Base-by-base conservation (phyloP, 1,140 invertebrate species). In the Calephelis nemesis region DNA sequence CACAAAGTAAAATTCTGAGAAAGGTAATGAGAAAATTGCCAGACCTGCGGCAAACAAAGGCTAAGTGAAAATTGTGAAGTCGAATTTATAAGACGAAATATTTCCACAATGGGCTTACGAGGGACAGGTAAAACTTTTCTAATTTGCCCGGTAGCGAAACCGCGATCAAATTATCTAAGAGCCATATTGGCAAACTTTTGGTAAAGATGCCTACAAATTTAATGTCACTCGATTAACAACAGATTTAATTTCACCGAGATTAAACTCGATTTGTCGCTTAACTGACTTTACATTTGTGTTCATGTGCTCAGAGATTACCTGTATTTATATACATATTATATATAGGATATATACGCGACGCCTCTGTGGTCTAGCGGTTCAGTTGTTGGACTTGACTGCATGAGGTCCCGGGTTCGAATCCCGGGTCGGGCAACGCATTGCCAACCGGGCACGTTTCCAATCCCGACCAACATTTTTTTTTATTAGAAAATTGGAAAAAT, bases 91-190 rank as follows among this genome's bases (percentile, higher is more conserved):
- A 64, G 62, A 54, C 48, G 52, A 68, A 65, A 73, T 71, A 66
- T 73, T 67, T 52, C 69, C 52, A 65, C 58, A 74, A 72, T 67
- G 66, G 70, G 74, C 74, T 74, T 76, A 71, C 72, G 65, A 58
- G 58, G 67, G 68, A 68, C 73, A 77, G 71, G 73, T 72, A 62
- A 68, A 79, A 76, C 67, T 73, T 76, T 75, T 73, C 69, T 70
- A 74, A 75, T 75, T 74, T 74, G 58, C 45, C 58, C 58, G 58
- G 54, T 60, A 68, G 50, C 67, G 54, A 70, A 64, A 70, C 67
- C 62, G 52, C 54, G 63, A 65, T 69, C 62, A 73, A 73, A 71
- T 65, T 69, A 69, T 71, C 70, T 63, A 69, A 66, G 65, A 47
- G 65, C 60, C 49, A 66, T 67, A 73, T 73, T 40, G 47, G 30